Percentiles rank a stretch among this genome's conserved stretches.
Evolutionary conservation across 2,113 vertebrate genomes (phyloP).

Genomic region (Bubo blakistoni): DNA sequence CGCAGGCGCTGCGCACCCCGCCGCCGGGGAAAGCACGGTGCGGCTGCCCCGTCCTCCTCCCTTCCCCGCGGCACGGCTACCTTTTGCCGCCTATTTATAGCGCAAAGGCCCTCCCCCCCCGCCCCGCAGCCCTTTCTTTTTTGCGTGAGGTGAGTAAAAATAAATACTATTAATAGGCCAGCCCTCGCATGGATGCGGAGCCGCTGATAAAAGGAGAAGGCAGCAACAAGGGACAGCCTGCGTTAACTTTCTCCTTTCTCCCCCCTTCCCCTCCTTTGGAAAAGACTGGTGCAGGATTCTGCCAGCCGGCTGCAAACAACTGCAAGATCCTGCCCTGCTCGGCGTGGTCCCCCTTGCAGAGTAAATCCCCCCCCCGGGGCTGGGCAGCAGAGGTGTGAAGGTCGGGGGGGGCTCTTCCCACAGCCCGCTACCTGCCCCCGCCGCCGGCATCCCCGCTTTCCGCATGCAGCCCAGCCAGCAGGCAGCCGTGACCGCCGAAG

Average conservation of each 20-base stretch:
- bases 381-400: not conserved
- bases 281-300: not conserved
- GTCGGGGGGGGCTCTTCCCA: not conserved
- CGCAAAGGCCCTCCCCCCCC: not conserved
- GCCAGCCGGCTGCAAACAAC: not conserved
- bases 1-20: conserved; percentile 3
- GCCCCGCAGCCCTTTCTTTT: not conserved
- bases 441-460: not conserved
- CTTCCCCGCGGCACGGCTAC: not conserved
- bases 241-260: conserved; percentile 34
- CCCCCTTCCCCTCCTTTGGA: not conserved
- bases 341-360: not conserved
- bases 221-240: not conserved
- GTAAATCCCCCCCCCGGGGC: not conserved
- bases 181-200: not conserved
- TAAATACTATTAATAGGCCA: conserved; percentile 45
- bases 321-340: not conserved
- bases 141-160: conserved; percentile 29
- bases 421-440: not conserved
- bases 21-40: not conserved
- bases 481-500: not conserved
- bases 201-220: not conserved
- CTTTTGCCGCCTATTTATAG: conserved; percentile 36
- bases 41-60: not conserved
- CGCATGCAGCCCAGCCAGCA: not conserved